These are phyloP conservation scores for Theristicus caerulescens DNA, from an alignment of 2,113 vertebrate species.

Conservation along the genomic window DNA sequence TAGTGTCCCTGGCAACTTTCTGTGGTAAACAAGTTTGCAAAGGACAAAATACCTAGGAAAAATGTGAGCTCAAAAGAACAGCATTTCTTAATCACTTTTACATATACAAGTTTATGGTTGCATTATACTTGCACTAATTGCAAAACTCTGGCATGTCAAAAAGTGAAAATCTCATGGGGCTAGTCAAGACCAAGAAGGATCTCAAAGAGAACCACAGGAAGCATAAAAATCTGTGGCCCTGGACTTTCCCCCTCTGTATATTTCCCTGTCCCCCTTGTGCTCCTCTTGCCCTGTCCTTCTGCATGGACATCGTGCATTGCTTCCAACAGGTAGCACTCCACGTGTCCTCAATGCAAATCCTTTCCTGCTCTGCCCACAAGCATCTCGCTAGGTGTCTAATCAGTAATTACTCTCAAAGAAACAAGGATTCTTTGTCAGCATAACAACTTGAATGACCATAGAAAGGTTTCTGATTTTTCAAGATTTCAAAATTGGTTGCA, in stretches of 20 bases:
- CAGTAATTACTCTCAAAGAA: not conserved
- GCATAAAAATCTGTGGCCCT: not conserved
- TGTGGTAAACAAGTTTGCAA: not conserved
- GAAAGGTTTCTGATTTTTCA: not conserved
- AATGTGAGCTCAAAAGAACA: not conserved
- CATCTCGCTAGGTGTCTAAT: not conserved
- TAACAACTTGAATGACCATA: not conserved
- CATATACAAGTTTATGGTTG: accelerated
- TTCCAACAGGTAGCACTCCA: too few relatives aligned
- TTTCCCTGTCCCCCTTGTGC: accelerated
- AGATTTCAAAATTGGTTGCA: accelerated
- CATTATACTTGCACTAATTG: accelerated
- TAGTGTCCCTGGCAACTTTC: not conserved
- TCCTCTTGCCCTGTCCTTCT: not conserved
- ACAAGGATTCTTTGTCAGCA: not conserved
- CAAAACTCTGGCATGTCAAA: not conserved
- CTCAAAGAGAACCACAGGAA: not conserved
- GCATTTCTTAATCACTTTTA: not conserved
- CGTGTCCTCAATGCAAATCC: accelerated
- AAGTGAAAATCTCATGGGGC: not conserved
- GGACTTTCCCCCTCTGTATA: not conserved
- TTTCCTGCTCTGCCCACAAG: not conserved
- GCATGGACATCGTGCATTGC: accelerated
- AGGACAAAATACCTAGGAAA: not conserved
- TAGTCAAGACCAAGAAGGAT: not conserved